Percentiles rank a stretch among this genome's conserved stretches.
Evolutionary conservation across 2,797 vertebrate genomes (phyloP).

Genomic region (Thunnus albacares): DNA sequence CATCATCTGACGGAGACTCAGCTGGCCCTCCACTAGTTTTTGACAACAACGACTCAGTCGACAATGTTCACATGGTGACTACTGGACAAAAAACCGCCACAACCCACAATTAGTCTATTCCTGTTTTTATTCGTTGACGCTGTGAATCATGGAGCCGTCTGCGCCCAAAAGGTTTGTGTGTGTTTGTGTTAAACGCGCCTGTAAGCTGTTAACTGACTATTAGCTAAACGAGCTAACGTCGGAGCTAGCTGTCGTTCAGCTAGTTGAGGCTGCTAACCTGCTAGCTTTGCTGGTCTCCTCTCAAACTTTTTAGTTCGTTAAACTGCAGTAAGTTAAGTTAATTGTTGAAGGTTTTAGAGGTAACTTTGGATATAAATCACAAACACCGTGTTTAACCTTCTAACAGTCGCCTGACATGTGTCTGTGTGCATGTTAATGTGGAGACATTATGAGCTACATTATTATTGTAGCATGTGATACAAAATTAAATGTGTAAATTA

Average conservation of each 20-base stretch:
- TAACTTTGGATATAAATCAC: fast-evolving
- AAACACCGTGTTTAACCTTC: fast-evolving
- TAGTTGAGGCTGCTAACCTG: constrained; percentile 60
- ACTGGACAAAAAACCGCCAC: background rate
- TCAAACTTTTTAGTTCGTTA: constrained; percentile 6
- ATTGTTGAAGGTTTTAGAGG: background rate
- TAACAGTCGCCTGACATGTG: no score
- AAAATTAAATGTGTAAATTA: background rate
- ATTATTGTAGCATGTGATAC: background rate
- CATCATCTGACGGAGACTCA: constrained; percentile 56
- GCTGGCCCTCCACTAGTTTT: constrained; percentile 74
- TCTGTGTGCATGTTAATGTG: background rate
- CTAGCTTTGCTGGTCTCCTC: constrained; percentile 33
- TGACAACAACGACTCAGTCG: constrained; percentile 74
- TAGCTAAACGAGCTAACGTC: constrained; percentile 49
- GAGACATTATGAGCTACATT: background rate
- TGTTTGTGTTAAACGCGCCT: background rate
- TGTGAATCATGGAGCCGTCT: constrained; percentile 74
- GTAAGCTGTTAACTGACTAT: constrained; percentile 14
- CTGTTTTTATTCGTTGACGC: constrained; percentile 6
- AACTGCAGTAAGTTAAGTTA: background rate
- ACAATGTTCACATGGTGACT: constrained; percentile 73
- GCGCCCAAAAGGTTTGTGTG: constrained; percentile 82
- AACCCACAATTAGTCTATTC: background rate
- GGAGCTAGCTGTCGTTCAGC: constrained; percentile 24